Evolutionary conservation across 2,888 invertebrate species (phyloP).

Genomic region (Cantharis lateralis): DNA sequence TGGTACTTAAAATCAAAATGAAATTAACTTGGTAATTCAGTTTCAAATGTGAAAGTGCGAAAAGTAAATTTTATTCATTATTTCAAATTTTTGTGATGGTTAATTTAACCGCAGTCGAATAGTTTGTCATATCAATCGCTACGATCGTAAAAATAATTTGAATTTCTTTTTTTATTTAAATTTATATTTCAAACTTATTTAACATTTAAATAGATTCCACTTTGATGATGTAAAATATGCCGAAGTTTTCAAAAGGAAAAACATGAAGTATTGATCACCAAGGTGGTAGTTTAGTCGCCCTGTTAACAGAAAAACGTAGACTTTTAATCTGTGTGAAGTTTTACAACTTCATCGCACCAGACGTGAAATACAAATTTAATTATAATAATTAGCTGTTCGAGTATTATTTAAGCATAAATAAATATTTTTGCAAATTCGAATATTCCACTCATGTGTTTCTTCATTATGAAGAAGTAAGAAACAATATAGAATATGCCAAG

Average conservation of each 20-base stretch:
- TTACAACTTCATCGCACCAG: not conserved
- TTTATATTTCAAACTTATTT: not conserved
- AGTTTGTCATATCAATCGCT: not conserved
- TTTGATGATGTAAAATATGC: not conserved
- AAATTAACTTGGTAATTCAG: not conserved
- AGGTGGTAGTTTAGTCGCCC: not conserved
- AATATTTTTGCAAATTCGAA: not conserved
- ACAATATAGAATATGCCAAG: not conserved
- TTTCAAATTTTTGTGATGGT: not conserved
- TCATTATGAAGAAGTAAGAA: not conserved
- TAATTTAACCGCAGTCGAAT: not conserved
- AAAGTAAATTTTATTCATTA: not conserved
- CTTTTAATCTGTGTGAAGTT: not conserved
- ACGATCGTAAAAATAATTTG: not conserved
- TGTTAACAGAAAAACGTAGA: not conserved
- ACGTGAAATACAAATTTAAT: not conserved
- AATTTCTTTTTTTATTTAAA: not conserved
- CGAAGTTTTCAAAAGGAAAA: not conserved
- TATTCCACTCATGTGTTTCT: not conserved
- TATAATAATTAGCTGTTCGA: not conserved
- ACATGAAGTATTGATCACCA: not conserved
- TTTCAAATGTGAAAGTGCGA: not conserved
- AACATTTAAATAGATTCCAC: not conserved
- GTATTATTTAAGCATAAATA: not conserved
- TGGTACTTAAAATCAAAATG: not conserved